Conservation (phyloP, 2,797 vertebrate species). For the Darevskia mixta region DNA sequence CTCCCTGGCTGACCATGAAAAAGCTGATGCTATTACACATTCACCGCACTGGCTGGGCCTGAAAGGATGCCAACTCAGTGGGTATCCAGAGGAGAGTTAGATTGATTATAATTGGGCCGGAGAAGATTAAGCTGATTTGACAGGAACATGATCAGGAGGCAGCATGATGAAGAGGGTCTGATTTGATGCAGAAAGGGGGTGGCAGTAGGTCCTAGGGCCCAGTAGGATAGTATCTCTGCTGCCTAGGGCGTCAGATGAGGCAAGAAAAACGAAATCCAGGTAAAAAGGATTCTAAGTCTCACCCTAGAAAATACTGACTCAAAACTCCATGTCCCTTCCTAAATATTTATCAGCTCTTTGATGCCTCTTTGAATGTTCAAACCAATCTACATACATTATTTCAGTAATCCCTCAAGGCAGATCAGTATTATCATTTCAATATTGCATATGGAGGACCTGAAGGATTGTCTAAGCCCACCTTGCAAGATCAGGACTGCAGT, state of each 20-base stretch:
- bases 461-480: no score
- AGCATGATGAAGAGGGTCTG: neutral
- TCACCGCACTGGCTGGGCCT: slow-evolving; percentile 31
- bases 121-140: slow-evolving; percentile 36
- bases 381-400: neutral
- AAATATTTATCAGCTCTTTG: neutral
- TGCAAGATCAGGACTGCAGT: neutral
- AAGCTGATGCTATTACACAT: slow-evolving; percentile 17
- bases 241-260: neutral
- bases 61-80: neutral
- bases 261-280: neutral
- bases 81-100: slow-evolving; percentile 36
- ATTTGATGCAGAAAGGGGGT: neutral
- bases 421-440: neutral
- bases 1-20: slow-evolving; percentile 28
- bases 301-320: neutral
- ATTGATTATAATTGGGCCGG: slow-evolving; percentile 34
- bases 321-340: fast-evolving
- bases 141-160: neutral
- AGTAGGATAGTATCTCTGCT: neutral
- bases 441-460: neutral
- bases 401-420: neutral
- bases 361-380: neutral
- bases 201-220: neutral
- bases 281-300: neutral